Evolutionary conservation across 2,888 invertebrate species (phyloP), one percentile per base, ranked within the genome.

Genomic region (Cyclophora punctaria): DNA sequence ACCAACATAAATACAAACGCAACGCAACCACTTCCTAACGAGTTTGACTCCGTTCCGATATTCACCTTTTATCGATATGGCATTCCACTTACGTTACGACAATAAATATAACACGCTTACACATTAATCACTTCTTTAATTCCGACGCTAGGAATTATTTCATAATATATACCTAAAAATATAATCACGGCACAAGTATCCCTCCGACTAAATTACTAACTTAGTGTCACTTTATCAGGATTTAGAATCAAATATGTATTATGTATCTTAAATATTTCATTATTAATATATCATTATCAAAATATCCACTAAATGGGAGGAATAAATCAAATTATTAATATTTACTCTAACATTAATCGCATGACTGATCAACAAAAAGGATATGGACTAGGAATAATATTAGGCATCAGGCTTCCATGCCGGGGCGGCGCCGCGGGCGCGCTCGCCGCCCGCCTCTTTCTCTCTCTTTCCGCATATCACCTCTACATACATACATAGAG

Each of bases 101-200:
- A 87, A 88, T 88, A 87, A 88, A 88, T 88, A 88, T 88, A 88
- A 88, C 88, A 86, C 88, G 83, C 88, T 88, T 88, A 88, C 88
- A 88, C 85, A 84, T 87, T 88, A 88, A 84, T 88, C 88, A 88
- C 88, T 86, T 87, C 82, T 81, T 87, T 86, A 85, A 88, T 88
- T 87, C 88, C 88, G 88, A 88, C 88, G 88, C 88, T 87, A 88
- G 88, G 88, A 88, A 87, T 88, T 87, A 87, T 84, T 80, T 85
- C 79, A 85, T 86, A 88, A 87, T 87, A 88, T 88, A 88, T 87
- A 88, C 88, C 87, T 88, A 88, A 87, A 88, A 88, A 88, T 88
- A 88, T 88, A 88, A 88, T 88, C 88, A 88, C 88, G 88, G 88
- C 89, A 88, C 88, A 88, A 87, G 88, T 88, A 88, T 88, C 88